These are phyloP conservation scores for Ochropleura leucogaster DNA, from an alignment of 2,888 invertebrate species.

Conservation along the genomic window DNA sequence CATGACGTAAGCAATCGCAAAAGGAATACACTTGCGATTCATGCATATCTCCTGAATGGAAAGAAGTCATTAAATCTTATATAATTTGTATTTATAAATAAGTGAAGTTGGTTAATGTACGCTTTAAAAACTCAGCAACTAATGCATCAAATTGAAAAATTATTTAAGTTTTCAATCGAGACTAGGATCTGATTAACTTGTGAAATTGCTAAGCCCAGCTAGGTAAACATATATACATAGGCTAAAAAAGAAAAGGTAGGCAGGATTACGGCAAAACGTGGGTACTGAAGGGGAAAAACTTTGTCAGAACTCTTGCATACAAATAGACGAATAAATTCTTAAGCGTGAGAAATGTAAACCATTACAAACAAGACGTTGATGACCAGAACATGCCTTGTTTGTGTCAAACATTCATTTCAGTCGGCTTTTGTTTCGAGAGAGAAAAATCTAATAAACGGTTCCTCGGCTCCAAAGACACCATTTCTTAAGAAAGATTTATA, in stretches of 20 bases:
- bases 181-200: too few relatives aligned
- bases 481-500: conserved; percentile 62
- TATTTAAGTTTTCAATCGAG: too few relatives aligned
- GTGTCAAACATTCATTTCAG: conserved; percentile 9
- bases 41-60: neutral
- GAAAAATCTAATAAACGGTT: conserved; percentile 45
- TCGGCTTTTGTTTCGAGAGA: conserved; percentile 45
- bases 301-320: neutral
- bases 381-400: neutral
- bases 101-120: too few relatives aligned
- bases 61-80: neutral
- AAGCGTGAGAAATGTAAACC: conserved; percentile 18
- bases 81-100: too few relatives aligned
- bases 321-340: conserved; percentile 9
- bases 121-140: too few relatives aligned
- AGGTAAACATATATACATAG: neutral
- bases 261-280: neutral
- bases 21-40: neutral
- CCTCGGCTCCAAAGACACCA: conserved; percentile 42
- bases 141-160: too few relatives aligned
- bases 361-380: conserved; percentile 22
- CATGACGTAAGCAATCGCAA: neutral
- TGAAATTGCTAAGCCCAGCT: too few relatives aligned
- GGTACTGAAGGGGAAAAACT: neutral
- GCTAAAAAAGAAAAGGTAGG: neutral